Base-by-base conservation (phyloP, 2,888 invertebrate species). In the Dolichomitus sp. region DNA sequence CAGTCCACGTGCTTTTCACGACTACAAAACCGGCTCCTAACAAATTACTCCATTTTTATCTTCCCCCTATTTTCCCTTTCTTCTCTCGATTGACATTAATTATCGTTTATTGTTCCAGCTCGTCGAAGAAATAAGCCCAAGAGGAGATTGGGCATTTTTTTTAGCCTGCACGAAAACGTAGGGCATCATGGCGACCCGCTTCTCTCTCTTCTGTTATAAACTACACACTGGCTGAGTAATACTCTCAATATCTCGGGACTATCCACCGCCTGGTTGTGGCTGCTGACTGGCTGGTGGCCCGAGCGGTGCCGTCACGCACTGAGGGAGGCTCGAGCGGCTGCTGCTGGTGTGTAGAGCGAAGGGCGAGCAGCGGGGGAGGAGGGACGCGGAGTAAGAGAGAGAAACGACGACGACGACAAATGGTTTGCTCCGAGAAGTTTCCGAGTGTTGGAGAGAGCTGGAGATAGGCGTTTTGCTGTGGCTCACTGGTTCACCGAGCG, bases 291-390 rank as follows among this genome's bases (percentile, higher is more conserved):
- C 80, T 76, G 79, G 68, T 76, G 76, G 83, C 68, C 72, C 76
- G 74, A 17, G 65, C 80, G 75, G 61, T 76, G 59, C 87, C 87
- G 90, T 89, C 89, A 89, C 88, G 90, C 90, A 91, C 91, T 90
- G 90, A 89, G 86, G 89, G 89, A 89, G 88, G 86, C 77, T 85
- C 70, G 48, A 75, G 52, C 79, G 76, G 72, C 65, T 40, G 30
- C 19, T 68, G 57, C 74, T 33, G 54, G 68, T 68, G 74, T 66
- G 57, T 54, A 14, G 40, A 33, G 33, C 50, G 76, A 73, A 80
- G 72, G 78, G 81, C 78, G 70, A 66, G 42, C 63, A 66, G 75
- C 72, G 75, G 78, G 70, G 66, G 81, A 65, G 83, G 68, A 63
- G 76, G 54, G 74, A 76, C 37, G 61, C 19, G 12, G 19, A 30